Base-by-base conservation (phyloP, 2,113 vertebrate species). In the Spilogale gracilis region DNA sequence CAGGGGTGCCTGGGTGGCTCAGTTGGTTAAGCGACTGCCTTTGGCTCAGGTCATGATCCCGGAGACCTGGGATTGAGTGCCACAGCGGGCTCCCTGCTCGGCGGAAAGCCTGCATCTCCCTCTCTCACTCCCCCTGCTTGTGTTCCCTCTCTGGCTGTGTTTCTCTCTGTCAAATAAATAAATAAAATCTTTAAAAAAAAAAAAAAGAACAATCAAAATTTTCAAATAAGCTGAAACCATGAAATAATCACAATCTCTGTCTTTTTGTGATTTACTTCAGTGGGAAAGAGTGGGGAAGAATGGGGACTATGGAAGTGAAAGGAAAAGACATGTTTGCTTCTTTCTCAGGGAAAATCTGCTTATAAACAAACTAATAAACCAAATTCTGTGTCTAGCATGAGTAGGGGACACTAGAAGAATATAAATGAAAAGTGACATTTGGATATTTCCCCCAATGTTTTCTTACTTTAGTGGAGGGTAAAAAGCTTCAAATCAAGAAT, bases 401-500 rank as follows among this genome's bases (percentile, higher is more conserved):
- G 38, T 25, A 60, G 17, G 13, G n/a, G 9, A 16, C 9, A 30
- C 10, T 82, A 90, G 43, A 92, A 50, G 80, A 14, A 79, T 90
- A 0, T 50, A 58, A 89, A 87, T 69, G 20, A 94, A 85, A 91
- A 89, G 10, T 65, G 7, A 25, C 32, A 60, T 82, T 71, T 74
- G 38, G 13, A 54, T 61, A 43, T 81, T 89, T 13, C 20, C 14
- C 9, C 10, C 86, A 92, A 78, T 10, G 0, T 83, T 89, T 92
- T 73, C 27, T 38, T 94, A 56, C 32, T 83, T 89, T 56, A 50
- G 23, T 83, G 13, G 45, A 14, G 17, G 16, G 13, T 3, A 30
- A 56, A 74, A 58, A 74, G 8, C 30, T 60, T 96, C 12, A 80
- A 74, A 84, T 81, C 43, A 73, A 95, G 79, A 95, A 86, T 81